Percentiles rank a stretch among this genome's conserved stretches.
phyloP scores from a whole-genome alignment of 2,113 vertebrate species.

The Pterophyllum scalare region DNA sequence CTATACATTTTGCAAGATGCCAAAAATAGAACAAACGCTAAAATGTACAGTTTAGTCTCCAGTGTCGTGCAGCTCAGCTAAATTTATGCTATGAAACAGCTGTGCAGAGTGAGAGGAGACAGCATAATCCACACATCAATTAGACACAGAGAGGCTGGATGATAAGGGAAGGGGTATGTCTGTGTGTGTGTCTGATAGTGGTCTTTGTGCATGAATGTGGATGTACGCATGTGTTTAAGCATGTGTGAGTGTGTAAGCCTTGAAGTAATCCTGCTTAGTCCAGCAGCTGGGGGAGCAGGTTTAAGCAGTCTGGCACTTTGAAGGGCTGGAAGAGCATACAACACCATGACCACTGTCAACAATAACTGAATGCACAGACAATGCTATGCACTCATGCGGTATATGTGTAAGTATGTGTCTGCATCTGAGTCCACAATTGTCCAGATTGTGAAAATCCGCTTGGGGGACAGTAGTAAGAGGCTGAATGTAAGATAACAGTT shows the following conservation, averaged over 20 bases:
- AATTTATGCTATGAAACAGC: constrained; percentile 60
- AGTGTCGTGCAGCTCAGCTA: neutral
- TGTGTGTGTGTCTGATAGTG: constrained; percentile 30
- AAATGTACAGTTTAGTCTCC: constrained; percentile 3
- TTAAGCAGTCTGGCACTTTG: constrained; percentile 53
- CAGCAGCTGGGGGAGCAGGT: constrained; percentile 59
- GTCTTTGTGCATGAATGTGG: constrained; percentile 24
- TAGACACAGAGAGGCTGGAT: constrained; percentile 49
- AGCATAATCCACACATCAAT: constrained; percentile 70
- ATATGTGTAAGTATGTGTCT: neutral
- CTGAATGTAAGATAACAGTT: constrained; percentile 45
- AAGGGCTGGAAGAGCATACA: constrained; percentile 37
- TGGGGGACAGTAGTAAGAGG: constrained; percentile 29
- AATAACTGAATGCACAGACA: constrained; percentile 15
- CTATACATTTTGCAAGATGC: neutral
- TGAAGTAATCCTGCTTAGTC: constrained; percentile 71
- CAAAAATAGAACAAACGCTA: neutral
- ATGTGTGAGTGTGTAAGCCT: constrained; percentile 36
- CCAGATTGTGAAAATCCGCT: constrained; percentile 17
- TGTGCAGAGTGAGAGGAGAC: constrained; percentile 65
- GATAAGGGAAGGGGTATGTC: constrained; percentile 37
- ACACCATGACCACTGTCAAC: constrained; percentile 27
- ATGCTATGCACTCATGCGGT: neutral
- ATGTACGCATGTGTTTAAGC: constrained; percentile 19
- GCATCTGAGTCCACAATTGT: neutral